Evolutionary conservation across 1,140 invertebrate genomes (phyloP).

Genomic region (Calycopis cecrops): DNA sequence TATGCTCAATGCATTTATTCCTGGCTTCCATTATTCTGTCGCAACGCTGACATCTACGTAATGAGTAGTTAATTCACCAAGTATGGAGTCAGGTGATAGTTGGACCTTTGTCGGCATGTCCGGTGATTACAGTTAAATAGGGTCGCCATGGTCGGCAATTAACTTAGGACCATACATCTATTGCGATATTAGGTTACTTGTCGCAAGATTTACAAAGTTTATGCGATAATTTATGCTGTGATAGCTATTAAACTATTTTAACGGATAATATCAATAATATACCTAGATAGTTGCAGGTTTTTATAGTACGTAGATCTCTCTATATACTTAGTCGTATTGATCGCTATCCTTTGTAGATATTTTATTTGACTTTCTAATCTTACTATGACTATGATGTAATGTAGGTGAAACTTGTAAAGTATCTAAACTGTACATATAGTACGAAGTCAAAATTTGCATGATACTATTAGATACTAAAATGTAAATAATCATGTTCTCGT

Average conservation of each 20-base stretch:
- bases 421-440: too few relatives aligned
- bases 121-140: constrained; percentile 11
- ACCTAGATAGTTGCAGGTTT: too few relatives aligned
- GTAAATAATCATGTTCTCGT: background rate
- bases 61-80: constrained; percentile 18
- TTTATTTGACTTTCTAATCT: too few relatives aligned
- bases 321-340: too few relatives aligned
- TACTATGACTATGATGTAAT: too few relatives aligned
- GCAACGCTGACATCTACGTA: constrained; percentile 8
- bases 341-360: too few relatives aligned
- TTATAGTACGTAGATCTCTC: too few relatives aligned
- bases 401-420: too few relatives aligned
- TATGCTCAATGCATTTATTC: constrained; percentile 12
- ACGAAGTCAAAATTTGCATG: too few relatives aligned
- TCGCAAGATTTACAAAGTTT: background rate
- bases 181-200: background rate
- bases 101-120: constrained; percentile 17
- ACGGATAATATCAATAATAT: too few relatives aligned
- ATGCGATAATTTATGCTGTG: background rate
- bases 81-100: constrained; percentile 16
- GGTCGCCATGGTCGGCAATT: background rate
- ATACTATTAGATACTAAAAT: too few relatives aligned
- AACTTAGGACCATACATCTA: background rate
- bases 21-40: constrained; percentile 16
- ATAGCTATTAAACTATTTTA: too few relatives aligned